These are phyloP conservation scores for Melopsittacus undulatus DNA, from an alignment of 2,797 vertebrate species.

Conservation along the genomic window DNA sequence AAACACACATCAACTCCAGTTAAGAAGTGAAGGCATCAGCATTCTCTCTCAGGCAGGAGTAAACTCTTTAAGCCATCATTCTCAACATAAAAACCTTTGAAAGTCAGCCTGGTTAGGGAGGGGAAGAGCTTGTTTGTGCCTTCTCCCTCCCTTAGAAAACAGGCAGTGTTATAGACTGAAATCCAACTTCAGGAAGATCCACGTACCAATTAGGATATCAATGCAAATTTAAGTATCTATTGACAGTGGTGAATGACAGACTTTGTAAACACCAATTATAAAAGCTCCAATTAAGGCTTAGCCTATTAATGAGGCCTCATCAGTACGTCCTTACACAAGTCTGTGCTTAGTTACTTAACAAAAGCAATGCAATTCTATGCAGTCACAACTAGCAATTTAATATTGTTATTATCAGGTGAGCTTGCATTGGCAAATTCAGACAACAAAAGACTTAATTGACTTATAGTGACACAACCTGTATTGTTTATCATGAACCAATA, in stretches of 20 bases:
- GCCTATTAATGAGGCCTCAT: background rate
- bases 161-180: background rate
- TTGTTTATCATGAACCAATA: background rate
- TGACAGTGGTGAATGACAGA: background rate
- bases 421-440: background rate
- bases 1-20: background rate
- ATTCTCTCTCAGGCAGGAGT: background rate
- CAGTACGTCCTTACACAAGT: background rate
- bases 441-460: background rate
- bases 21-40: background rate
- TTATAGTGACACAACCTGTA: background rate
- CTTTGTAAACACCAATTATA: conserved; percentile 44
- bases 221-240: background rate
- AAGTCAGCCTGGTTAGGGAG: background rate
- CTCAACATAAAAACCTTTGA: background rate
- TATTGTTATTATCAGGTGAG: background rate
- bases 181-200: background rate
- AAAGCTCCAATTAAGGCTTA: background rate
- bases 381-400: background rate
- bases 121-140: background rate
- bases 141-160: background rate
- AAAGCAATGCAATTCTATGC: background rate
- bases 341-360: background rate
- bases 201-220: background rate
- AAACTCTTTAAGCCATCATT: background rate